Percentiles rank a stretch among this genome's conserved stretches.
These are phyloP conservation scores for Tragopan temminckii DNA, from an alignment of 2,797 vertebrate species.

Conservation along the genomic window DNA sequence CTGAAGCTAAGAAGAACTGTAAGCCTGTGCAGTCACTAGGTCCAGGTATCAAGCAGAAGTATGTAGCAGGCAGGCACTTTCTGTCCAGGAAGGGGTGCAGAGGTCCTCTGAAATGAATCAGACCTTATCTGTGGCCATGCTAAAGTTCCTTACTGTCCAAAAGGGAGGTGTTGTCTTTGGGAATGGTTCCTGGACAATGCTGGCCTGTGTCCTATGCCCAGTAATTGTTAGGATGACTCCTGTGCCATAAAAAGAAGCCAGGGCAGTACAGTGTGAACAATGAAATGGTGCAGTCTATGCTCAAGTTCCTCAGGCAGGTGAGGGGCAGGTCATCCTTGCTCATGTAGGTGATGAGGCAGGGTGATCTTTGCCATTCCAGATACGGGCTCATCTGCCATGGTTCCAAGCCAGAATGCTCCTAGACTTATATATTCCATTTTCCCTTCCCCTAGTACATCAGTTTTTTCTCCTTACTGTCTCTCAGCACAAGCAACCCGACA, in stretches of 20 bases:
- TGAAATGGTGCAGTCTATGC: not conserved
- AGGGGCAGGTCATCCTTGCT: fast-evolving
- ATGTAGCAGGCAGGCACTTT: fast-evolving
- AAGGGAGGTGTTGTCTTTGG: not conserved
- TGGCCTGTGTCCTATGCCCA: not conserved
- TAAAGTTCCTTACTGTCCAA: not conserved
- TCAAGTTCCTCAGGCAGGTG: not conserved
- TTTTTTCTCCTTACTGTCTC: not conserved
- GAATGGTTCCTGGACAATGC: not conserved
- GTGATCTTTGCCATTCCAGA: not conserved
- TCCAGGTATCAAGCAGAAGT: not conserved
- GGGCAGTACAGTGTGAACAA: not conserved
- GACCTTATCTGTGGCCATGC: not conserved
- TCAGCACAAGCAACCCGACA: not conserved
- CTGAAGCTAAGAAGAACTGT: not conserved
- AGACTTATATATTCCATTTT: not conserved
- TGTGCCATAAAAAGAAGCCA: not conserved
- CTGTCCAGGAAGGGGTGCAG: not conserved
- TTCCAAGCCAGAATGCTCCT: not conserved
- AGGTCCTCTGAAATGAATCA: not conserved
- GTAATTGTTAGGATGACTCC: not conserved
- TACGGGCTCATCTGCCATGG: fast-evolving
- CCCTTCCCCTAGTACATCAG: not conserved
- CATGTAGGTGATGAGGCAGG: fast-evolving
- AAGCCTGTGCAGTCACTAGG: fast-evolving